Conservation (phyloP, 2,888 invertebrate genomes). For the Galerucella pusilla region DNA sequence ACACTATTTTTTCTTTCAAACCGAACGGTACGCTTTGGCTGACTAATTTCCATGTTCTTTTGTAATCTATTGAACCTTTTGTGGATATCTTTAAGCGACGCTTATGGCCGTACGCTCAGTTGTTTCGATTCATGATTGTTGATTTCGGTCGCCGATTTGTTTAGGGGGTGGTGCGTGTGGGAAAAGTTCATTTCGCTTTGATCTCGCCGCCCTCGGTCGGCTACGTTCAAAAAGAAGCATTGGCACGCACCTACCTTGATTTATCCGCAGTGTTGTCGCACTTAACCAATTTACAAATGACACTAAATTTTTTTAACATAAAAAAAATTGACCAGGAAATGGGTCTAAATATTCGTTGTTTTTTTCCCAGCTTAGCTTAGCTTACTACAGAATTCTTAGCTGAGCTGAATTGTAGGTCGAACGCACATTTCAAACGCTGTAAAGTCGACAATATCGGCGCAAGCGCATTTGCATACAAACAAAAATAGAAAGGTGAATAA, state of each 20-base stretch:
- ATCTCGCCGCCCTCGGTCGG: conserved; percentile 54
- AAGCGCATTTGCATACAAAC: too few species aligned
- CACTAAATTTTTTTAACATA: neutral
- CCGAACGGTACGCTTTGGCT: neutral
- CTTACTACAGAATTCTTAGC: too few species aligned
- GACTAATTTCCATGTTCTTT: conserved; percentile 13
- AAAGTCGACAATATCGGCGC: too few species aligned
- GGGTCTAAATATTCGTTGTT: too few species aligned
- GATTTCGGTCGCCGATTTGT: conserved; percentile 56
- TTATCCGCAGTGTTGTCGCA: conserved; percentile 25
- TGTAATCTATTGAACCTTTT: conserved; percentile 7
- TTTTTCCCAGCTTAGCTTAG: too few species aligned
- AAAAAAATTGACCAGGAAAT: neutral
- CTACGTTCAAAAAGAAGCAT: conserved; percentile 35
- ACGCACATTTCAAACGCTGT: too few species aligned
- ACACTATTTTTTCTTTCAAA: neutral
- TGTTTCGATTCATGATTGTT: conserved; percentile 50
- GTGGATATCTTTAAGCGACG: conserved; percentile 5
- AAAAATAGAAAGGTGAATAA: too few species aligned
- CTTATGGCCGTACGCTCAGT: conserved; percentile 34
- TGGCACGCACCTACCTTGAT: conserved; percentile 42
- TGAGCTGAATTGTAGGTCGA: too few species aligned
- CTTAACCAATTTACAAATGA: neutral
- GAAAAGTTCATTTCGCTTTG: conserved; percentile 56
- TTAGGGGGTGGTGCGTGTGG: conserved; percentile 57